A percentile compares a stretch with the other conserved stretches of the same genome.
phyloP scores from a whole-genome alignment of 2,113 vertebrate species.

The Synchiropus splendidus region DNA sequence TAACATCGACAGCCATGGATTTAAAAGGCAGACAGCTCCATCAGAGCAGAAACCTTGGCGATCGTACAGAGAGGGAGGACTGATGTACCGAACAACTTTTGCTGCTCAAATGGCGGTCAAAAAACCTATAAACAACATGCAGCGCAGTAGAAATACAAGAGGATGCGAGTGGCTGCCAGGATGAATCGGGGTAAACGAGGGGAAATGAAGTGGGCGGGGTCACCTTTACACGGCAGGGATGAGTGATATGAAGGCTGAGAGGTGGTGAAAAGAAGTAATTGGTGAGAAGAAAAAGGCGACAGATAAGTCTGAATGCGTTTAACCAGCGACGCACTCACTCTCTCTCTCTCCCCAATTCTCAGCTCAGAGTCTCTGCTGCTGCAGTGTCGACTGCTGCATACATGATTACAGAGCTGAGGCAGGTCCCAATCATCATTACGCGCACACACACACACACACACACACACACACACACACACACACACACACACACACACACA shows the following conservation, averaged over 20 bases:
- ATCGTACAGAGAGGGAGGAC: too few species aligned
- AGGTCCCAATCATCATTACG: constrained; percentile 24
- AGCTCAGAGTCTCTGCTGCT: constrained; percentile 10
- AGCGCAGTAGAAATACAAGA: constrained; percentile 12
- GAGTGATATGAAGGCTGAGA: constrained; percentile 14
- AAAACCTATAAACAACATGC: constrained; percentile 34
- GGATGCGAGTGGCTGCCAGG: constrained; percentile 21
- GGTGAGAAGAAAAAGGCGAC: constrained; percentile 31
- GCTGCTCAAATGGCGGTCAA: too few species aligned
- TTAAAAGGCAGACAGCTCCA: too few species aligned
- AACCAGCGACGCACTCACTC: constrained; percentile 35
- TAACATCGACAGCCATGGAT: too few species aligned
- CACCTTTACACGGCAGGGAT: constrained; percentile 32
- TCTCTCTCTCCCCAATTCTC: constrained; percentile 23
- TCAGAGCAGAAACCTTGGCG: too few species aligned
- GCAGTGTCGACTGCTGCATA: constrained; percentile 51
- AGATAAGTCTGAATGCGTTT: constrained; percentile 25
- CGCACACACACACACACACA: constrained; percentile 8
- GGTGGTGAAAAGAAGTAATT: constrained; percentile 49
- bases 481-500: not conserved
- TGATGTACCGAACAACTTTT: constrained; percentile 14
- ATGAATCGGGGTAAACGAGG: constrained; percentile 32
- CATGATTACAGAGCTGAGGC: constrained; percentile 44
- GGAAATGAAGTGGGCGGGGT: constrained; percentile 29
- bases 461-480: not conserved